Percentiles rank a stretch among this genome's conserved stretches.
These are phyloP conservation scores for Stomorhina lunata DNA, from an alignment of 2,888 invertebrate genomes.

Conservation along the genomic window DNA sequence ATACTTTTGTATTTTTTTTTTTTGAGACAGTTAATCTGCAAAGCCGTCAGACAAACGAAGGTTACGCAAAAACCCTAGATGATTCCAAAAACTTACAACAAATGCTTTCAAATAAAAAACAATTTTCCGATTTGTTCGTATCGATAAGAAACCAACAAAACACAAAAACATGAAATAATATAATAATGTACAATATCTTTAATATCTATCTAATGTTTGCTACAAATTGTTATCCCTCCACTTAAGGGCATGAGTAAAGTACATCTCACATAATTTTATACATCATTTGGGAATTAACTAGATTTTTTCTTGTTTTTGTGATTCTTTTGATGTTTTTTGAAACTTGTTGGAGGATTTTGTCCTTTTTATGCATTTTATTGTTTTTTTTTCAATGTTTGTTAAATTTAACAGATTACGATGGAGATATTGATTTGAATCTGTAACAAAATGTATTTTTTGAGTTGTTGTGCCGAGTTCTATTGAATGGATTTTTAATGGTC, in stretches of 20 bases:
- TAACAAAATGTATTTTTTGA: conserved; percentile 29
- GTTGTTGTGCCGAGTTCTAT: neutral
- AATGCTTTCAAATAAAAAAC: conserved; percentile 36
- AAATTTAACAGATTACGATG: conserved; percentile 49
- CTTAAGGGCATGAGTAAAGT: conserved; percentile 5
- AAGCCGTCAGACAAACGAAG: neutral
- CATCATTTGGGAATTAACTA: conserved; percentile 57
- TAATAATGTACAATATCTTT: no score
- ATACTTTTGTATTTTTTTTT: conserved; percentile 39
- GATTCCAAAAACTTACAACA: no score
- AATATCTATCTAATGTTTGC: no score
- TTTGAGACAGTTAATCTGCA: conserved; percentile 31
- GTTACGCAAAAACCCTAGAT: no score
- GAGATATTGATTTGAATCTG: conserved; percentile 50
- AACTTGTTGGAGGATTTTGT: conserved; percentile 20
- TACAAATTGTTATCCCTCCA: conserved; percentile 64
- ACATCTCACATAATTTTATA: conserved; percentile 42
- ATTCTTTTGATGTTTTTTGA: conserved; percentile 35
- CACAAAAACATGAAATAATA: conserved; percentile 40
- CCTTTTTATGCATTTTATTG: neutral
- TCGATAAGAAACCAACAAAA: conserved; percentile 68
- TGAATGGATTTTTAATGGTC: conserved; percentile 28
- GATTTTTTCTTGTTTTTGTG: conserved; percentile 27
- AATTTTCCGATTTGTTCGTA: conserved; percentile 66
- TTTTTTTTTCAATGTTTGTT: conserved; percentile 24